Evolutionary conservation across 2,888 invertebrate species (phyloP).

Genomic region (Platycheirus rosarum): DNA sequence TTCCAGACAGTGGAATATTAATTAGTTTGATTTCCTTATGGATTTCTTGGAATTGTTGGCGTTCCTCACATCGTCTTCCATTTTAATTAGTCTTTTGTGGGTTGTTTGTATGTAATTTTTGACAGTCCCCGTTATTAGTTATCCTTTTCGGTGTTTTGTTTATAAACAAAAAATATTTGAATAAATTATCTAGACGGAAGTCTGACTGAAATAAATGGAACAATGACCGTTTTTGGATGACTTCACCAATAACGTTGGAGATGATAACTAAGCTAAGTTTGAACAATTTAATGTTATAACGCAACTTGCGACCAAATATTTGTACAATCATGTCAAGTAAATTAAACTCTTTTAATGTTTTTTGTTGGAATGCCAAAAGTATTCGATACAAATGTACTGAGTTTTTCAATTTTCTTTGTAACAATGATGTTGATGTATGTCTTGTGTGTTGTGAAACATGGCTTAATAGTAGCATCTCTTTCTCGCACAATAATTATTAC

Average conservation of each 20-base stretch:
- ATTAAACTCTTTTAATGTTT: too few species aligned
- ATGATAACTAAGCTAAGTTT: too few species aligned
- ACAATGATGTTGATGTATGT: too few species aligned
- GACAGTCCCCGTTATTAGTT: slow-evolving; percentile 34
- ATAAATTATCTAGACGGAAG: slow-evolving; percentile 62
- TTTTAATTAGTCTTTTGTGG: slow-evolving; percentile 40
- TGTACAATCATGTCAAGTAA: too few species aligned
- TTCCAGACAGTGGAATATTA: background rate
- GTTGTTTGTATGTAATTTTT: slow-evolving; percentile 14
- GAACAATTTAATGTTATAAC: too few species aligned
- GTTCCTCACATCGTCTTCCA: slow-evolving; percentile 20
- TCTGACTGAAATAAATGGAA: slow-evolving; percentile 56
- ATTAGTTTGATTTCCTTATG: slow-evolving; percentile 12
- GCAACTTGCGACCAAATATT: too few species aligned
- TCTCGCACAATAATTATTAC: too few species aligned
- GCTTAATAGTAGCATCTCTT: too few species aligned
- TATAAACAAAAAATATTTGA: slow-evolving; percentile 10
- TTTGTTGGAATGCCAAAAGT: too few species aligned
- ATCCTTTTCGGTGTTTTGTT: slow-evolving; percentile 39
- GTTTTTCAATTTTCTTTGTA: too few species aligned
- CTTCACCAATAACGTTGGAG: slow-evolving; percentile 41
- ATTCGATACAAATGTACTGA: too few species aligned
- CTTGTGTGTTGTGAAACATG: too few species aligned
- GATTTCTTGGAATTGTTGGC: slow-evolving; percentile 34
- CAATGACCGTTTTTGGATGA: slow-evolving; percentile 51